Conservation (phyloP, 2,113 vertebrate genomes). For the Aix galericulata region DNA sequence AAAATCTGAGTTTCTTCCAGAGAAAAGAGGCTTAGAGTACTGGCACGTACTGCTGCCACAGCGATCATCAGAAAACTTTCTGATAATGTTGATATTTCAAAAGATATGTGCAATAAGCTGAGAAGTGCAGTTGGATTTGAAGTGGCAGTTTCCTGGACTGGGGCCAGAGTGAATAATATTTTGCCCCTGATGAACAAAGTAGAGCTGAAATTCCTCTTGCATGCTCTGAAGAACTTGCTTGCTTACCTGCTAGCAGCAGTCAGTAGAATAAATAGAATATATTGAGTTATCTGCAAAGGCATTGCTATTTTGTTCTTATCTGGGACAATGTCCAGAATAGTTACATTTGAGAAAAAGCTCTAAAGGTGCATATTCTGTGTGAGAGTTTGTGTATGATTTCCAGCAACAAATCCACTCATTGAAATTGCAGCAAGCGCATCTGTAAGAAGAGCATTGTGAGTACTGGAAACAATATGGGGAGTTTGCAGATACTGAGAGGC, state of each 20-base stretch:
- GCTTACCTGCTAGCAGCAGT: not conserved
- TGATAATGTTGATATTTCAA: not conserved
- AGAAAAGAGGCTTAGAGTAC: not conserved
- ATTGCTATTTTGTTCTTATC: not conserved
- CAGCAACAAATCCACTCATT: not conserved
- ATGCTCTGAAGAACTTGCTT: not conserved
- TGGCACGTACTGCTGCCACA: not conserved
- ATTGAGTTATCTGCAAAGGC: not conserved
- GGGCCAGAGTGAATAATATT: constrained; percentile 6
- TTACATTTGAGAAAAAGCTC: not conserved
- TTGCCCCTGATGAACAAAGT: not conserved
- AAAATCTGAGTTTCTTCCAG: not conserved
- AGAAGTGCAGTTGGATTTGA: not conserved
- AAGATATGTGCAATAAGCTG: not conserved
- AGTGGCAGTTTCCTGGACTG: not conserved
- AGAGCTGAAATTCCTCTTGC: not conserved
- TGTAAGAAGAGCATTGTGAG: not conserved
- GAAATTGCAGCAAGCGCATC: not conserved
- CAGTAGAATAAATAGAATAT: not conserved
- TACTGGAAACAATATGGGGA: not conserved
- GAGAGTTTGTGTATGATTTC: not conserved
- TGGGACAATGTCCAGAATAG: not conserved
- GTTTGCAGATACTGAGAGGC: not conserved
- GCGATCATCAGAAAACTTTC: not conserved
- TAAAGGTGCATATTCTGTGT: not conserved